Evolutionary conservation across 2,888 invertebrate genomes (phyloP), one percentile per base, ranked within the genome.

Genomic region (Bembecia ichneumoniformis): DNA sequence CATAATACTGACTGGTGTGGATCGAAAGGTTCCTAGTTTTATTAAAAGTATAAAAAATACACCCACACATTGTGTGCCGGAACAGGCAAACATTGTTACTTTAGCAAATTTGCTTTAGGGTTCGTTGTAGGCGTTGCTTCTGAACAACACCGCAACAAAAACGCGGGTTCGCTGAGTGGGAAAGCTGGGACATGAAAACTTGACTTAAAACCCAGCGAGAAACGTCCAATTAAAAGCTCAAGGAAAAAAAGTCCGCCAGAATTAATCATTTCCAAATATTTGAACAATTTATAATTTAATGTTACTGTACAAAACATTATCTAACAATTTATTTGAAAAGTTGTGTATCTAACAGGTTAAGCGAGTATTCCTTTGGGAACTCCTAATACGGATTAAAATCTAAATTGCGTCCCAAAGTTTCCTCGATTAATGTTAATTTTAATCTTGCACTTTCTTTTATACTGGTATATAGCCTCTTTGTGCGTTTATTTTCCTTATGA

Each of bases 341-440:
- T 82, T 83, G 69, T 68, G 66, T 71, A 74, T 75, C 75, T 72
- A 68, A 67, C 69, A 63, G 44, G 15, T 10, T 10, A 44, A 13
- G 17, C 40, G 13, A 16, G 11, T 46, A n/a, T 46, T 11, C 20
- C 34, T 46, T 62, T 63, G 62, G 58, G 67, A 63, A 64, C 68
- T 64, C 63, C 59, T 56, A 55, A 28, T 63, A 64, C 57, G 74
- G 80, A 83, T 83, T 80, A 77, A 77, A 81, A 82, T 82, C 79
- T 82, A 81, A 82, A 83, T 82, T 77, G 75, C 73, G 66, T 53
- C 59, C 69, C 65, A 60, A 77, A 82, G 68, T 81, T 82, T 72
- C 66, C 60, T 56, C 71, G 68, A 77, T 80, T 76, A 72, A 79
- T 77, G 74, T 74, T 71, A 71, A 44, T 28, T n/a, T 76, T 77